Conservation (phyloP, 2,888 invertebrate species). For the Caenorhabditis zanzibari region DNA sequence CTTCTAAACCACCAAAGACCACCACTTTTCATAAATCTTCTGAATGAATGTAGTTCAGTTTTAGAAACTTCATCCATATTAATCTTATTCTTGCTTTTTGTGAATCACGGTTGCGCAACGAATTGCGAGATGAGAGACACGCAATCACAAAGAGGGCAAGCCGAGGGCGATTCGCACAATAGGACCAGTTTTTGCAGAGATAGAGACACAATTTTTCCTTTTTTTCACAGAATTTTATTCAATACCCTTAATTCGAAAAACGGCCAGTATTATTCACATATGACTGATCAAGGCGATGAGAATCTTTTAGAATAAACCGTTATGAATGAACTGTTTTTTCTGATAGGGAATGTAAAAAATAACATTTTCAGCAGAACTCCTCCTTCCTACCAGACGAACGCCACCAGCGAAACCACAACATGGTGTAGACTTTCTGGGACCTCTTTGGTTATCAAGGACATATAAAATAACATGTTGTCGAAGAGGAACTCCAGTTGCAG, state of each 20-base stretch:
- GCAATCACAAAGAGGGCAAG: conserved; percentile 59
- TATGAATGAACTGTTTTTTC: not conserved
- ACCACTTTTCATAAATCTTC: not conserved
- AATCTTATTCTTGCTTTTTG: conserved; percentile 35
- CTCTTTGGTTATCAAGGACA: conserved; percentile 73
- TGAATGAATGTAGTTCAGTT: conserved; percentile 22
- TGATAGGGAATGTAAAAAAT: not conserved
- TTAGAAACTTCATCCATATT: conserved; percentile 24
- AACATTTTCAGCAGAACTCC: conserved; percentile 27
- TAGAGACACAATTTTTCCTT: conserved; percentile 8
- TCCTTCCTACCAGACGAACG: conserved; percentile 40
- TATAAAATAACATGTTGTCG: conserved; percentile 78
- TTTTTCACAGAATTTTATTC: conserved; percentile 42
- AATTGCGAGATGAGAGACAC: conserved; percentile 38
- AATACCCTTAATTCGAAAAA: conserved; percentile 50
- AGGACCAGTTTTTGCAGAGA: conserved; percentile 53
- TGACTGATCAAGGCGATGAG: conserved; percentile 41
- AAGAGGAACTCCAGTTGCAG: conserved; percentile 73
- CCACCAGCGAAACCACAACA: conserved; percentile 65
- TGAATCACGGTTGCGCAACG: conserved; percentile 54
- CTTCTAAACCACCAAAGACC: not conserved
- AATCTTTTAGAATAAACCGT: conserved; percentile 20
- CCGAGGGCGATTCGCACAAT: conserved; percentile 55
- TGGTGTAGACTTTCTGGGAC: conserved; percentile 76
- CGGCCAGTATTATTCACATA: conserved; percentile 47